Evolutionary conservation across 2,888 invertebrate species (phyloP), one percentile per base, ranked within the genome.

Genomic region (Phyllotreta cruciferae): DNA sequence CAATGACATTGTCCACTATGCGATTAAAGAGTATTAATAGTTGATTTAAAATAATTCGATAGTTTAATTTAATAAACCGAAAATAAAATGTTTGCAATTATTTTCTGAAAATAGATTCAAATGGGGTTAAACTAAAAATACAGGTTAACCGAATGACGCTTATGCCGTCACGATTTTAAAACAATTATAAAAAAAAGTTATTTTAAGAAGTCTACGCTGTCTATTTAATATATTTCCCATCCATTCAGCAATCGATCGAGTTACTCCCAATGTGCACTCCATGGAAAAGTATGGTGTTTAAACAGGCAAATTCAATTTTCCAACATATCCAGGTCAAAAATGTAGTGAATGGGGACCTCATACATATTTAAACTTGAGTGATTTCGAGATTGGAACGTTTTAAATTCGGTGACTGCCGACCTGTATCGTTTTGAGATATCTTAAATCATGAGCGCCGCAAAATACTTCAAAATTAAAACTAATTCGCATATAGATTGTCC

Each of bases 81-180:
- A 72, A 70, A 71, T 72, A 72, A 24, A 73, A 72, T 72, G 71
- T 71, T 71, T 72, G 71, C 69, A 71, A 71, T 72, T 71, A 70
- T 69, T 67, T 60, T 58, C 34, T 61, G 63, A 62, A 65, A 65
- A 65, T 65, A 65, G 65, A 65, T 60, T 65, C 60, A 56, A 70
- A 68, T 65, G 69, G 68, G 71, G 69, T 70, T 69, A 66, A 60
- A 62, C 69, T 68, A 74, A 71, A 71, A 74, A 72, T 71, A 71
- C 65, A 69, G 66, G 63, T 70, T 70, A 70, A 55, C 36, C 55
- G 47, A 64, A 57, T 64, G 63, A 64, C 64, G 64, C 54, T 60
- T 37, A 41, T 41, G 39, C 45, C 56, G 62, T 60, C 55, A 54
- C 56, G 54, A 60, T 63, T 39, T 66, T 63, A 60, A 66, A 60